phyloP scores from a whole-genome alignment of 2,888 invertebrate species.

The Boloria selene region DNA sequence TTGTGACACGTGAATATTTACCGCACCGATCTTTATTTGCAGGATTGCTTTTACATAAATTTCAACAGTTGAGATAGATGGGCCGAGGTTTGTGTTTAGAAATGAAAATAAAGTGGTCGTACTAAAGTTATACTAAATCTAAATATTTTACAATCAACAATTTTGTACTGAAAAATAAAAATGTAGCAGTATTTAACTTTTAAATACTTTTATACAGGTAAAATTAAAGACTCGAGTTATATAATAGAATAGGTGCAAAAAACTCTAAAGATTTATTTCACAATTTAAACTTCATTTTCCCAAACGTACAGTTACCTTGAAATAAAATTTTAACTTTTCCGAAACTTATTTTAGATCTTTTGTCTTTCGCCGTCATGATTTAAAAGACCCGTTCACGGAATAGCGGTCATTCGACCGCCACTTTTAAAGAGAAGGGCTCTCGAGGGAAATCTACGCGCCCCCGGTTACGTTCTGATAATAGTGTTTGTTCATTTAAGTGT shows the following conservation, averaged over 20 bases:
- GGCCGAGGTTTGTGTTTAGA: slow-evolving; percentile 1
- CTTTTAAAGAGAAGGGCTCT: slow-evolving; percentile 74
- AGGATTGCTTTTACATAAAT: slow-evolving; percentile 55
- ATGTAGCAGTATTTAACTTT: neutral
- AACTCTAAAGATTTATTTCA: slow-evolving; percentile 23
- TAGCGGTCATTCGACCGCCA: slow-evolving; percentile 68
- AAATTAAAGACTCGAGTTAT: neutral
- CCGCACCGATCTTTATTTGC: slow-evolving; percentile 54
- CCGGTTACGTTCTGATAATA: slow-evolving; percentile 66
- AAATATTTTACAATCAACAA: neutral
- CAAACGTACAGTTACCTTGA: slow-evolving; percentile 24
- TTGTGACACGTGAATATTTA: slow-evolving; percentile 58
- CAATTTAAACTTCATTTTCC: slow-evolving; percentile 25
- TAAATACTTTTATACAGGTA: neutral
- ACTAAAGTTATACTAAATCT: too few species aligned
- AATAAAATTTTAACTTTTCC: slow-evolving; percentile 29
- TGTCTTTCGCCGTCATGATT: slow-evolving; percentile 38
- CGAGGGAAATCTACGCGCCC: slow-evolving; percentile 77
- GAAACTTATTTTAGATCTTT: slow-evolving; percentile 36
- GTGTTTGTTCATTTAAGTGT: slow-evolving; percentile 80
- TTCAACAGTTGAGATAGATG: slow-evolving; percentile 33
- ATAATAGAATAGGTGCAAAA: slow-evolving; percentile 8
- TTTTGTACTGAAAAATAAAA: neutral
- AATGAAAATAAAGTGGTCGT: slow-evolving; percentile 11
- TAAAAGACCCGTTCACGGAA: slow-evolving; percentile 36